Evolutionary conservation across 2,797 vertebrate genomes (phyloP), one percentile per base, ranked within the genome.

Genomic region (Rhadinocentrus ornatus): DNA sequence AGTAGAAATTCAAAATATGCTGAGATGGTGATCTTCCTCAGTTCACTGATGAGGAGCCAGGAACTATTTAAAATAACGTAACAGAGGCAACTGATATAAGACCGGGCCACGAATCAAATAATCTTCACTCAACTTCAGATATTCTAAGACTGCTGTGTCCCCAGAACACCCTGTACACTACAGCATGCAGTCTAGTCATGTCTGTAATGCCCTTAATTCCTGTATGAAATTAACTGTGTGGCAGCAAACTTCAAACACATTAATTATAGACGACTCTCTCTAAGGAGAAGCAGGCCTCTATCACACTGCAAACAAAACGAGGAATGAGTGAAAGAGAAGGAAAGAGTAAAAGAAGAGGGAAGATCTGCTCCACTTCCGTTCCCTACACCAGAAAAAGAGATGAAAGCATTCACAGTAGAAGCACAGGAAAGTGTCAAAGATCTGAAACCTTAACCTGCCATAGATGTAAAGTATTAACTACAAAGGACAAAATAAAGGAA

Each of bases 221-320:
- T 59, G 81, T 81, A 73, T 81, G 76, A 91, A 92, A 90, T 91
- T 73, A 88, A 78, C 81, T 70, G 77, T 84, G 76, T 83, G 89
- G 89, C 84, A 68, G 83, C 76, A 88, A 87, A 90, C 83, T 90
- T 91, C 84, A 93, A 88, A 90, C 83, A 86, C 85, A 85, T 91
- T 89, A 89, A 93, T 94, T 91, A 93, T 83, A 90, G 86, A 89
- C 10, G 53, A 60, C 46, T 71, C 75, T 85, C 89, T 92, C 83
- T 78, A 71, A 83, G 79, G 84, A 89, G 78, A 59, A 73, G 75
- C 59, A 13, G 29, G 72, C 82, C 80, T 84, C 64, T 77, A 85
- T 86, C 86, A 74, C 52, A 63, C 67, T 69, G 64, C 69, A 86
- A 87, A 88, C 80, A 85, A 87, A 88, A 85, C 9, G 62, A 80